Evolutionary conservation across 2,888 invertebrate genomes (phyloP), one percentile per base, ranked within the genome.

Genomic region (Crossocerus cetratus): DNA sequence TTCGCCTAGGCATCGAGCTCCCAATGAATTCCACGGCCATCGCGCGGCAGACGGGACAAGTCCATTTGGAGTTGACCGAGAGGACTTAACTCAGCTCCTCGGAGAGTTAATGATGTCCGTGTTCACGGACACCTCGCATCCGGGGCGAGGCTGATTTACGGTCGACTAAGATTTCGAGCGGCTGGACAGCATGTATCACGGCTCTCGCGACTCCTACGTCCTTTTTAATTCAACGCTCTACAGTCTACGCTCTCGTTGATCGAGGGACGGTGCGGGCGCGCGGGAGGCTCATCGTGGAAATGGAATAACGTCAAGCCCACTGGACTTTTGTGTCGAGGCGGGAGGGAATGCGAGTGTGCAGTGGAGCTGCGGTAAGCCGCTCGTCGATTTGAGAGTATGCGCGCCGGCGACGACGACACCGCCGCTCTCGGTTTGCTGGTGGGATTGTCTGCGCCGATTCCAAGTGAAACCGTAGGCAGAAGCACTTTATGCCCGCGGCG

Each of bases 61-160:
- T 32, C 32, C 32, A 32, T 32, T 32, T 32, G 32, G 32, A 32
- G 2, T 32, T 32, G 2, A 32, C 5, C 3, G 32, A 11, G 32
- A 32, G 32, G 2, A 32, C 5, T 32, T 20, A 18, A 23, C 62
- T 32, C 23, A 23, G 53, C 49, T 32, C 11, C 32, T 32, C 32
- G 32, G 76, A 76, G 79, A 76, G 79, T 74, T 81, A 79, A 81
- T 81, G 81, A 81, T 79, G 79, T 78, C 77, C 63, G 77, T 81
- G 77, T 78, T 61, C 32, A 32, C 78, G 65, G 77, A 75, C 69
- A 71, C 76, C 73, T 75, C 78, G 77, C 81, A 49, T 63, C 63
- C 58, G 66, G 66, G 66, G 72, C 65, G 74, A 65, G 69, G 73
- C 76, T 81, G 81, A 81, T 81, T 81, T 81, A 81, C 73, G 76